Conservation (phyloP, 2,797 vertebrate species). For the Dendrocincla tyrannina region DNA sequence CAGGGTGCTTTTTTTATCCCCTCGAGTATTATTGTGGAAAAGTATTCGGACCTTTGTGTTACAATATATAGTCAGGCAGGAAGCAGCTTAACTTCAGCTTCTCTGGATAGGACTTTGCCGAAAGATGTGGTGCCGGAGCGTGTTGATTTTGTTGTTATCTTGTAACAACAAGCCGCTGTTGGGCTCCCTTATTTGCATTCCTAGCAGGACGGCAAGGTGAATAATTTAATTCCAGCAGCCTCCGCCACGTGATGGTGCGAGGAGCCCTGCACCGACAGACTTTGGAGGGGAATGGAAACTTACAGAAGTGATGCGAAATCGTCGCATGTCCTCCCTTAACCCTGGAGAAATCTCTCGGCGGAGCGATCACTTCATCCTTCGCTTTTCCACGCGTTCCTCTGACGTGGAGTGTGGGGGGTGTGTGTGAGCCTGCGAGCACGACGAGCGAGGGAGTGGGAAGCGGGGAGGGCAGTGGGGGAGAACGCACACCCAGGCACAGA, state of each 20-base stretch:
- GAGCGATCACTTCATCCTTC: conserved; percentile 23
- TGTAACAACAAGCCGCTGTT: not conserved
- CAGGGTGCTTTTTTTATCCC: accelerated
- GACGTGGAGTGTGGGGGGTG: conserved; percentile 69
- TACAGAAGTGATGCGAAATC: conserved; percentile 37
- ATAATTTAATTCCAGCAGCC: conserved; percentile 61
- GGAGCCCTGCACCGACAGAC: not conserved
- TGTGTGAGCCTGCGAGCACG: not conserved
- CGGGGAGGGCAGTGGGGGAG: not conserved
- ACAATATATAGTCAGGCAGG: not conserved
- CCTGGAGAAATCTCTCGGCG: conserved; percentile 22
- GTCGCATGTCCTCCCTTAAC: conserved; percentile 42
- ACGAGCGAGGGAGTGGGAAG: conserved; percentile 4
- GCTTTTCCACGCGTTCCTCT: conserved; percentile 76
- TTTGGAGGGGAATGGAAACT: conserved; percentile 36
- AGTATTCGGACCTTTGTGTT: not conserved
- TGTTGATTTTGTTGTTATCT: conserved; percentile 23
- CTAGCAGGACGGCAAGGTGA: conserved; percentile 44
- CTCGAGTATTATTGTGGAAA: not conserved
- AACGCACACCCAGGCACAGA: conserved; percentile 33
- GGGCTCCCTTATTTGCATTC: conserved; percentile 57
- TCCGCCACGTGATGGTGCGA: not conserved
- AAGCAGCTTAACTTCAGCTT: not conserved
- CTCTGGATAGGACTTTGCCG: not conserved
- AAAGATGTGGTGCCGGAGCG: not conserved